phyloP scores from a whole-genome alignment of 1,140 invertebrate genomes.

The Aphis gossypii region DNA sequence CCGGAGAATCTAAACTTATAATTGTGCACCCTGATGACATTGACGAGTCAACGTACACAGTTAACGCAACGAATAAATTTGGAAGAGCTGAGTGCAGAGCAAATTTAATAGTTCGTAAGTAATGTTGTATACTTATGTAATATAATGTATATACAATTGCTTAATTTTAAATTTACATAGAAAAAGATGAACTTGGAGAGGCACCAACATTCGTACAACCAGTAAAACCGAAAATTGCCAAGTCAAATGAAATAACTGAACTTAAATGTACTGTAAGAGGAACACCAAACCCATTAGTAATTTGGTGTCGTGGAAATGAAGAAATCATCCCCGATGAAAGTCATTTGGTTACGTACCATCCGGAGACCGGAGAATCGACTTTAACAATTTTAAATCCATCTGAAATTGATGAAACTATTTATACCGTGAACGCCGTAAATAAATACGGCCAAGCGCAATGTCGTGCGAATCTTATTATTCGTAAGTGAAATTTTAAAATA shows the following conservation, averaged over 20 bases:
- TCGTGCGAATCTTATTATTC: conserved; percentile 71
- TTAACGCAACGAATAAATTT: conserved; percentile 74
- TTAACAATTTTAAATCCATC: conserved; percentile 73
- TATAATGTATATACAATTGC: neutral
- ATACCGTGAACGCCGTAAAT: conserved; percentile 74
- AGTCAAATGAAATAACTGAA: conserved; percentile 70
- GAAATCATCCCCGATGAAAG: conserved; percentile 70
- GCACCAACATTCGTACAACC: conserved; percentile 72
- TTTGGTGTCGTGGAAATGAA: conserved; percentile 74
- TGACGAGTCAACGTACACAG: conserved; percentile 74
- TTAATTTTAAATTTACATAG: conserved; percentile 63
- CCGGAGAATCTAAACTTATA: conserved; percentile 71
- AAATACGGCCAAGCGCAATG: conserved; percentile 75
- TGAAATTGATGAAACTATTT: conserved; percentile 71
- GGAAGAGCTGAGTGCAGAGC: conserved; percentile 75
- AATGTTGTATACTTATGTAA: neutral
- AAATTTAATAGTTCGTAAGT: conserved; percentile 69
- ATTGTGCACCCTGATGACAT: conserved; percentile 70
- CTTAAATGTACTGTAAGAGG: conserved; percentile 74
- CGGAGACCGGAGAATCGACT: conserved; percentile 71
- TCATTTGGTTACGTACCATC: conserved; percentile 69
- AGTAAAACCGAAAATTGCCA: conserved; percentile 73
- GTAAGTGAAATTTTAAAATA: conserved; percentile 68
- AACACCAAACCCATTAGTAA: conserved; percentile 74
- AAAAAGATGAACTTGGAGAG: conserved; percentile 72